Evolutionary conservation across 2,113 vertebrate species (phyloP).

Genomic region (Xiphias gladius): DNA sequence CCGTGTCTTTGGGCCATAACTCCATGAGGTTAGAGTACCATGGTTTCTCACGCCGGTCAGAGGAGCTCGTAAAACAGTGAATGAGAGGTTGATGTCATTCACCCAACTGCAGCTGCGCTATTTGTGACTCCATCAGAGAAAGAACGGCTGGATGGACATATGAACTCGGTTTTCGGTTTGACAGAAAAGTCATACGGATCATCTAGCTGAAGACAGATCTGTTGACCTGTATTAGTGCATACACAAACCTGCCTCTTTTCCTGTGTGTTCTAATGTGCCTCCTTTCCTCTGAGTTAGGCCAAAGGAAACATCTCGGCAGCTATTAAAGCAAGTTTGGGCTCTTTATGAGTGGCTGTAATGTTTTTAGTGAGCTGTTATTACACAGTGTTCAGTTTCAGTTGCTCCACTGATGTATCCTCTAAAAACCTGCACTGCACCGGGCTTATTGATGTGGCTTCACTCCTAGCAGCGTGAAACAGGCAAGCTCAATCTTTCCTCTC

Average conservation of each 20-base stretch:
- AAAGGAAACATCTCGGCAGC: constrained; percentile 78
- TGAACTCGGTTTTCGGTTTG: constrained; percentile 66
- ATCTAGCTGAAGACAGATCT: constrained; percentile 64
- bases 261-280: constrained; percentile 56
- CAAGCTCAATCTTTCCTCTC: constrained; percentile 36
- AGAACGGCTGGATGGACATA: constrained; percentile 45
- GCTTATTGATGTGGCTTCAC: constrained; percentile 64
- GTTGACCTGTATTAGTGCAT: constrained; percentile 66
- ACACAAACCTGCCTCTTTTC: constrained; percentile 43
- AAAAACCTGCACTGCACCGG: constrained; percentile 63
- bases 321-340: constrained; percentile 70
- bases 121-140: constrained; percentile 69
- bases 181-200: constrained; percentile 55
- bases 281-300: constrained; percentile 46
- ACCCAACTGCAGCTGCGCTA: constrained; percentile 61
- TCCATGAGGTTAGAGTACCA: constrained; percentile 55
- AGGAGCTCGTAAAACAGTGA: constrained; percentile 70
- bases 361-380: constrained; percentile 81
- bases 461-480: constrained; percentile 36
- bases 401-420: constrained; percentile 68
- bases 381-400: constrained; percentile 75
- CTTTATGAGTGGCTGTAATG: constrained; percentile 80
- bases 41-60: constrained; percentile 78
- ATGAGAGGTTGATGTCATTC: constrained; percentile 81
- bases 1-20: constrained; percentile 44